Base-by-base conservation (phyloP, 2,888 invertebrate species). In the Dusona sp. region DNA sequence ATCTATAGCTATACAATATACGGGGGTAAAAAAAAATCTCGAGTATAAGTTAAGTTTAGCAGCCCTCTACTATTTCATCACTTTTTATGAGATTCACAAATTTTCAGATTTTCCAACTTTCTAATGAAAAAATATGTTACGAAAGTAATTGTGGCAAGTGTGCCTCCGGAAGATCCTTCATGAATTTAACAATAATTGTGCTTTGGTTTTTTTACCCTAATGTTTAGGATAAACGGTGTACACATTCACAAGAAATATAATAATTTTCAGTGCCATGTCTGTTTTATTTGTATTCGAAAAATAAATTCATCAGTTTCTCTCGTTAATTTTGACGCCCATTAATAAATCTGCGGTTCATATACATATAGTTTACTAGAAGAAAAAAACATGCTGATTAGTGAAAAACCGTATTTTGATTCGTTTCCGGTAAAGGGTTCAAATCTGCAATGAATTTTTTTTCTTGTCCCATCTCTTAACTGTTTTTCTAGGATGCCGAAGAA, bases 21-120 rank as follows among this genome's bases (percentile, higher is more conserved):
- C 29, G 29, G 29, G 16, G 16, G 33, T 57, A 16, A 57, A 36
- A 13, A 79, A 51, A 22, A 79, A 38, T 51, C 57, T 25, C 25
- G 42, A 57, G 45, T 13, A 36, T 29, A 79, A 42, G 25, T 38
- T 29, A 42, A 25, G 6, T 73, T 51, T 51, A 3, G 7, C 70
- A 16, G 19, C 29, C 29, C 11, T 13, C n/a, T n/a, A 25, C 9
- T 9, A 13, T 36, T 36, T 57, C 64, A 42, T 61, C 79, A 45
- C 45, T 16, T 68, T 42, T 19, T 36, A 19, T 45, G 36, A 33
- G 42, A 42, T 38, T 68, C 19, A 36, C 25, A 3, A 72, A 48
- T 80, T 48, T 79, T 33, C 25, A 16, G 16, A 16, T 22, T 72
- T 61, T 72, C 22, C 16, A 42, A 64, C 57, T 29, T 57, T 11